Evolutionary conservation across 2,888 invertebrate species (phyloP).

Genomic region (Malthinus flaveolus): DNA sequence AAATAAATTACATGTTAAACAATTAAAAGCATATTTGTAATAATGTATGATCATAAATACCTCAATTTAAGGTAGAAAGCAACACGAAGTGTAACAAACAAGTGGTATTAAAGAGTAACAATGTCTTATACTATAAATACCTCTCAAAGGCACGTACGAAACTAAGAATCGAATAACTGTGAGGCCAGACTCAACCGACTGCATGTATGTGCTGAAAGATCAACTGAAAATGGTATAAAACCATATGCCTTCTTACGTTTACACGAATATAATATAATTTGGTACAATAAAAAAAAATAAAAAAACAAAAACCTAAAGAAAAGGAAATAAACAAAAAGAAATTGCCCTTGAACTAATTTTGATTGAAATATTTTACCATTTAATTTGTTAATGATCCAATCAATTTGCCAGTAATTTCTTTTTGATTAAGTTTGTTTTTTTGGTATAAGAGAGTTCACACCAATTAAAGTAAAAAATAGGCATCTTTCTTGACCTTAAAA

Average conservation of each 20-base stretch:
- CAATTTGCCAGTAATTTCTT: not conserved
- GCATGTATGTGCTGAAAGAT: constrained; percentile 36
- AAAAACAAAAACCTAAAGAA: no score
- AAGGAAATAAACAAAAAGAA: no score
- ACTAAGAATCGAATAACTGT: constrained; percentile 40
- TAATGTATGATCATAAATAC: constrained; percentile 31
- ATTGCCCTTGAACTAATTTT: not conserved
- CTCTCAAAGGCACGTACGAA: constrained; percentile 40
- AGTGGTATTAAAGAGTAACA: constrained; percentile 25
- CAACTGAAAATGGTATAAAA: constrained; percentile 35
- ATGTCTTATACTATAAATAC: constrained; percentile 40
- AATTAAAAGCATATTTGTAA: constrained; percentile 21
- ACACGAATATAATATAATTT: not conserved
- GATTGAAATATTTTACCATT: not conserved
- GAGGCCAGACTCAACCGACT: constrained; percentile 38
- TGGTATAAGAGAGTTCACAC: no score
- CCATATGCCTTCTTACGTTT: constrained; percentile 15
- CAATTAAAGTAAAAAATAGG: not conserved
- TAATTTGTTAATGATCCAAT: not conserved
- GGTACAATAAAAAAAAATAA: not conserved
- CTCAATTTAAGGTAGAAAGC: constrained; percentile 30
- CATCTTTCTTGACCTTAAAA: not conserved
- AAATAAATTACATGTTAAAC: not conserved
- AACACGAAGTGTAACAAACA: constrained; percentile 28
- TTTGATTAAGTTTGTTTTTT: not conserved